These are phyloP conservation scores for Nomada fabriciana DNA, from an alignment of 2,888 invertebrate genomes.

Conservation along the genomic window DNA sequence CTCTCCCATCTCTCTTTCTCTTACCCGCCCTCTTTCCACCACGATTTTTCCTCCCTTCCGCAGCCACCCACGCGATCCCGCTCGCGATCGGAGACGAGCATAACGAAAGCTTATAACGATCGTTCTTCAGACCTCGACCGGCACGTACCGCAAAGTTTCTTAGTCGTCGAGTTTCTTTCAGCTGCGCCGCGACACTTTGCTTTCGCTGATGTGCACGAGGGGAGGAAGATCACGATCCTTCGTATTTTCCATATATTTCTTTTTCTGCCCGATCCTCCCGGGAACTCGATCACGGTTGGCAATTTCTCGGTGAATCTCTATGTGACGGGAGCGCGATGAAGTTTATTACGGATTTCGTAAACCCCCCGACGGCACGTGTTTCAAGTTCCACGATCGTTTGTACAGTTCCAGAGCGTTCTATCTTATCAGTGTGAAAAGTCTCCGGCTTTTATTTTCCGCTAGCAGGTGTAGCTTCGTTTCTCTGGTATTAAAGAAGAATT, in stretches of 20 bases:
- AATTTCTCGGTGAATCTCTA: not conserved
- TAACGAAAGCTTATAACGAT: constrained; percentile 61
- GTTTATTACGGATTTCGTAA: constrained; percentile 22
- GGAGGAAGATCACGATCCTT: not conserved
- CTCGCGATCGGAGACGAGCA: constrained; percentile 15
- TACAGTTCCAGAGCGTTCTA: not conserved
- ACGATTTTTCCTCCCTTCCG: not conserved
- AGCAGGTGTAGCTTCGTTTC: constrained; percentile 29
- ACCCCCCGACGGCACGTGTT: not conserved
- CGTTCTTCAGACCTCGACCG: constrained; percentile 17
- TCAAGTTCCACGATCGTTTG: not conserved
- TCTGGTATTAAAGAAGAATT: constrained; percentile 59
- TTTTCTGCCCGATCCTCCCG: not conserved
- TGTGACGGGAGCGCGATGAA: constrained; percentile 17
- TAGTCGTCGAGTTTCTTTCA: not conserved
- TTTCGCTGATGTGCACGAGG: not conserved
- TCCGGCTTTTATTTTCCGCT: constrained; percentile 1
- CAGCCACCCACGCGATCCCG: not conserved
- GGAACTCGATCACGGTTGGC: not conserved
- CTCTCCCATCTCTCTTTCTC: not conserved
- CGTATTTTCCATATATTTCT: not conserved
- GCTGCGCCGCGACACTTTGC: not conserved
- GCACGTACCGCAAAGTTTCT: constrained; percentile 49
- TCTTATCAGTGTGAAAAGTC: not conserved
- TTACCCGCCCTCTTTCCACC: not conserved